Evolutionary conservation across 2,797 vertebrate species (phyloP), one percentile per base, ranked within the genome.

Genomic region (Galaxias olidus): DNA sequence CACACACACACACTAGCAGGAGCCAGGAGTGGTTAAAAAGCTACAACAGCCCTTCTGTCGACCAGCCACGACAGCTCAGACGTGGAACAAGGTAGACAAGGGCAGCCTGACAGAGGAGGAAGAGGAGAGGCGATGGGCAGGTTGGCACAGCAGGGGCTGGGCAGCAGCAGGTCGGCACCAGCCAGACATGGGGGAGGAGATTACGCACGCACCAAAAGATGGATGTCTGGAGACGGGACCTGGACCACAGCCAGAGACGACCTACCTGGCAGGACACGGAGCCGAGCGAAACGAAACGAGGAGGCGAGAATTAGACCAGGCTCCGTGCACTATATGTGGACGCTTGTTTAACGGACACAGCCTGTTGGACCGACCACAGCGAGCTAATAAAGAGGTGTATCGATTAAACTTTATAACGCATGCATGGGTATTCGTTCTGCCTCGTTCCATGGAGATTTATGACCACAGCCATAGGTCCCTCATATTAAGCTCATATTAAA

Each of bases 401-500:
- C 3, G 30, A 30, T 30, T 6, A 2, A 30, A 3, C 30, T 30
- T 30, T 30, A 30, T 30, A 30, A 2, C 30, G 30, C 30, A 30
- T 30, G 30, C 30, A 30, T 30, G 30, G 30, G 6, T 6, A 30
- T 30, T 30, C 30, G 3, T 30, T 30, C 30, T 3, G 30, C 30
- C 30, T 30, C 6, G 30, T 30, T 30, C 30, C 30, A 30, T 30
- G 30, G 6, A 30, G 30, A 2, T 30, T 30, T 30, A 47, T 47
- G 14, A 47, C 46, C 14, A 12, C 46, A 10, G 46, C 11, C 14
- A 12, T 14, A 47, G 46, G 1, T 1, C 9, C 45, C 45, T 46
- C 45, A 68, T 69, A 77, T 75, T 66, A 73, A 65, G 57, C 58
- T 10, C 14, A 3, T 55, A 9, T 75, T 66, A n/a, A 51, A 10